Percentiles rank a stretch among this genome's conserved stretches.
Evolutionary conservation across 1,140 invertebrate species (phyloP).

Genomic region (Musca vetustissima): DNA sequence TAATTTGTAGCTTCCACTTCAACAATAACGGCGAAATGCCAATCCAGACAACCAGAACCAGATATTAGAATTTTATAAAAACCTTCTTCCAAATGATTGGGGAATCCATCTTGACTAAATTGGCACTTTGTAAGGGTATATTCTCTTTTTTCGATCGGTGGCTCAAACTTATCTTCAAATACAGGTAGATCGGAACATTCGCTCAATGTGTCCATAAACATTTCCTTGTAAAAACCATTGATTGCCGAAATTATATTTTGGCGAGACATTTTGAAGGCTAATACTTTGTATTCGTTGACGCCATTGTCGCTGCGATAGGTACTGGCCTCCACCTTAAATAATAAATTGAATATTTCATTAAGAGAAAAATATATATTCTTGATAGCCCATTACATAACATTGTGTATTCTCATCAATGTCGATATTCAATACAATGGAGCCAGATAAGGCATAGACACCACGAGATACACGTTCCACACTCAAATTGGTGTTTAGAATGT

Average conservation of each 20-base stretch:
- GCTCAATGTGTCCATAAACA: not conserved
- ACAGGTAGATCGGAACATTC: slow-evolving; percentile 34
- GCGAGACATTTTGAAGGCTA: slow-evolving; percentile 32
- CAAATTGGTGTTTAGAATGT: slow-evolving; percentile 33
- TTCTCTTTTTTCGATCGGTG: slow-evolving; percentile 32
- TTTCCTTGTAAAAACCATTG: not conserved
- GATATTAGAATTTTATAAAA: slow-evolving; percentile 36
- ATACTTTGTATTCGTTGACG: slow-evolving; percentile 34
- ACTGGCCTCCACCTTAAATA: too few relatives aligned
- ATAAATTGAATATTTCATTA: not conserved
- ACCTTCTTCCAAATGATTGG: slow-evolving; percentile 35
- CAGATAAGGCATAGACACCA: slow-evolving; percentile 27
- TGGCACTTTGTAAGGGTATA: slow-evolving; percentile 33
- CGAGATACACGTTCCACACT: slow-evolving; percentile 28
- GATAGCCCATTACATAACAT: not conserved
- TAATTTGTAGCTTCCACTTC: slow-evolving; percentile 23
- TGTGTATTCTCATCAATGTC: not conserved
- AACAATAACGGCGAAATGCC: slow-evolving; percentile 15
- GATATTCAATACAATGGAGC: not conserved
- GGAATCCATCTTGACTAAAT: slow-evolving; percentile 31
- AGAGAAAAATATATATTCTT: too few relatives aligned
- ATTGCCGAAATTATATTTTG: slow-evolving; percentile 2
- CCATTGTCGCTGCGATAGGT: slow-evolving; percentile 25
- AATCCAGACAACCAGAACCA: slow-evolving; percentile 29
- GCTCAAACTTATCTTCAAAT: slow-evolving; percentile 26